Conservation (phyloP, 1,140 invertebrate species). For the Bombyx mandarina region DNA sequence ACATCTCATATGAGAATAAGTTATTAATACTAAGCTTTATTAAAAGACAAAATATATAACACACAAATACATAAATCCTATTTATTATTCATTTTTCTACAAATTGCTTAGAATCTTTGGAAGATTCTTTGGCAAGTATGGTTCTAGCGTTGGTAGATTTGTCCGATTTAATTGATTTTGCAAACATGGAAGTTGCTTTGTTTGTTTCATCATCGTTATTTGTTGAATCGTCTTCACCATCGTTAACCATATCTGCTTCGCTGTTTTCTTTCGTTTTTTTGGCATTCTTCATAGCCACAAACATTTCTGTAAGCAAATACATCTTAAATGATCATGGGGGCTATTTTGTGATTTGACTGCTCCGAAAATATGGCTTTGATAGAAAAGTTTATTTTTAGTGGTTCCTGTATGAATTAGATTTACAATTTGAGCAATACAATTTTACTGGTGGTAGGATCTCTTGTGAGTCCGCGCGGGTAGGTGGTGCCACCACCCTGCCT, state of each 20-base stretch:
- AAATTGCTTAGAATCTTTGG: not conserved
- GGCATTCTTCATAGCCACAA: slow-evolving; percentile 11
- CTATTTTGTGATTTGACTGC: not conserved
- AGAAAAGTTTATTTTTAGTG: no score
- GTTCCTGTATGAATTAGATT: no score
- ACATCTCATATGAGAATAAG: no score
- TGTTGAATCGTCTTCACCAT: not conserved
- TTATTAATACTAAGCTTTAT: no score
- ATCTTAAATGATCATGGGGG: not conserved
- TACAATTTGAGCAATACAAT: no score
- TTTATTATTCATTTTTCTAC: not conserved
- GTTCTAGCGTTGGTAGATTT: not conserved
- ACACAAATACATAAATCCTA: no score
- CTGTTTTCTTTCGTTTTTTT: slow-evolving; percentile 11
- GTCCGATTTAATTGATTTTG: no score
- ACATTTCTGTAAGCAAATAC: slow-evolving; percentile 9
- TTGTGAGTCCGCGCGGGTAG: no score
- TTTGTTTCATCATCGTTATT: slow-evolving; percentile 1
- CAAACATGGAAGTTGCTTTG: not conserved
- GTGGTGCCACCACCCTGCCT: no score
- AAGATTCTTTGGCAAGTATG: not conserved
- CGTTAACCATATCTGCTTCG: not conserved
- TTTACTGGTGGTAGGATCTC: no score
- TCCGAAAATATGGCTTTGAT: no score
- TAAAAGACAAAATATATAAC: no score